Conservation (phyloP, 2,113 vertebrate genomes). For the Alces alces region DNA sequence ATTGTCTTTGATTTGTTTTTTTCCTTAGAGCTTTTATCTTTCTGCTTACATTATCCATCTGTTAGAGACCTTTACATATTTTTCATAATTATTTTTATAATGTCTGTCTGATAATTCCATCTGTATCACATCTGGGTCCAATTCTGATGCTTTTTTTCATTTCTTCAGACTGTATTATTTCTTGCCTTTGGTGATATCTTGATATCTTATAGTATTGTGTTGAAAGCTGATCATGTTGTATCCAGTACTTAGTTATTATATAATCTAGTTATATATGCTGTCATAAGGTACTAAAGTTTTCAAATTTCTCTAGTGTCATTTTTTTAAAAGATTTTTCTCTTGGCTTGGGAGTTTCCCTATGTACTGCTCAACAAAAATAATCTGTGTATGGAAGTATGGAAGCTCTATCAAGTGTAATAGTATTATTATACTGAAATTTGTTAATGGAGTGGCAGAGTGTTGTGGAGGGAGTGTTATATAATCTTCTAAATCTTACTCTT, state of each 20-base stretch:
- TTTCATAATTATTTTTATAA: not conserved
- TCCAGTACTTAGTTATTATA: not conserved
- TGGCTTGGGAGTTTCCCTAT: not conserved
- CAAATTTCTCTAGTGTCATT: not conserved
- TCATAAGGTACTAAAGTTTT: not conserved
- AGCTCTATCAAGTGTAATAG: not conserved
- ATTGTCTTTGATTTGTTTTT: not conserved
- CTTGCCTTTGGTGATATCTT: not conserved
- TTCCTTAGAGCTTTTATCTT: not conserved
- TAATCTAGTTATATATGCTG: not conserved
- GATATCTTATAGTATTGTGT: not conserved
- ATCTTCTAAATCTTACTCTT: not conserved
- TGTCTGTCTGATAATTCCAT: not conserved
- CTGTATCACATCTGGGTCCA: not conserved
- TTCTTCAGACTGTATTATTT: not conserved
- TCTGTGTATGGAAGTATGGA: not conserved
- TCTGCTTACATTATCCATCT: not conserved
- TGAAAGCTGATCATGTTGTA: not conserved
- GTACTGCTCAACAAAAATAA: not conserved
- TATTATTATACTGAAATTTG: not conserved
- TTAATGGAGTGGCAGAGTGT: rapidly evolving
- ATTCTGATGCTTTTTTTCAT: not conserved
- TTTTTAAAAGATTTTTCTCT: not conserved
- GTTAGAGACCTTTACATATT: not conserved
- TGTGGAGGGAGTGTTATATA: not conserved